A percentile compares a stretch with the other conserved stretches of the same genome.
Evolutionary conservation across 2,113 vertebrate genomes (phyloP).

Genomic region (Mus pahari): DNA sequence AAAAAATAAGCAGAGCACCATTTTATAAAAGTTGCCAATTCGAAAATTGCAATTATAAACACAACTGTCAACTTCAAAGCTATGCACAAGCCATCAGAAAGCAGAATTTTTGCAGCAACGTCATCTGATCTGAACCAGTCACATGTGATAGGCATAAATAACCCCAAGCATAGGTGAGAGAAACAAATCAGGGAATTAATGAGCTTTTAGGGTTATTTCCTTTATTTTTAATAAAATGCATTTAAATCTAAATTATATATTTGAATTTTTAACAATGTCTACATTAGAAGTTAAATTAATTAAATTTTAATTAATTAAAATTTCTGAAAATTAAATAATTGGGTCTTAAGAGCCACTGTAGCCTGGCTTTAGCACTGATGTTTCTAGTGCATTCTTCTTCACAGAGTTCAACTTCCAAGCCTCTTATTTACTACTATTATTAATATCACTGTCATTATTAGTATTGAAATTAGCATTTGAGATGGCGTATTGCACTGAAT

Average conservation of each 20-base stretch:
- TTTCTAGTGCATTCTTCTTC: neutral
- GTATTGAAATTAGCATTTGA: neutral
- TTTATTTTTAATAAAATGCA: neutral
- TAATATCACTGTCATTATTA: neutral
- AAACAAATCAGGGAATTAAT: neutral
- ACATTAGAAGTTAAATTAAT: neutral
- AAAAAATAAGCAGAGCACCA: neutral
- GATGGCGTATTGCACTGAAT: neutral
- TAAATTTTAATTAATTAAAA: neutral
- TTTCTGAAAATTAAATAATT: neutral
- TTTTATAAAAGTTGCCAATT: neutral
- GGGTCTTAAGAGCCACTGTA: neutral
- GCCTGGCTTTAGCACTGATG: neutral
- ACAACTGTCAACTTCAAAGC: neutral
- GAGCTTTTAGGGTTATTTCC: neutral
- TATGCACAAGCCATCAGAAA: neutral
- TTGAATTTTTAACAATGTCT: neutral
- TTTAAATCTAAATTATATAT: neutral
- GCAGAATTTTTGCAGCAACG: neutral
- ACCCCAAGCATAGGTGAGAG: neutral
- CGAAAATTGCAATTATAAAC: neutral
- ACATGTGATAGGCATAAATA: neutral
- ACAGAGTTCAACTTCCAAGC: neutral
- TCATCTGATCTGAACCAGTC: neutral
- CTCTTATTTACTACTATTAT: neutral